Evolutionary conservation across 2,797 vertebrate species (phyloP), one percentile per base, ranked within the genome.

Genomic region (Mallotus villosus): DNA sequence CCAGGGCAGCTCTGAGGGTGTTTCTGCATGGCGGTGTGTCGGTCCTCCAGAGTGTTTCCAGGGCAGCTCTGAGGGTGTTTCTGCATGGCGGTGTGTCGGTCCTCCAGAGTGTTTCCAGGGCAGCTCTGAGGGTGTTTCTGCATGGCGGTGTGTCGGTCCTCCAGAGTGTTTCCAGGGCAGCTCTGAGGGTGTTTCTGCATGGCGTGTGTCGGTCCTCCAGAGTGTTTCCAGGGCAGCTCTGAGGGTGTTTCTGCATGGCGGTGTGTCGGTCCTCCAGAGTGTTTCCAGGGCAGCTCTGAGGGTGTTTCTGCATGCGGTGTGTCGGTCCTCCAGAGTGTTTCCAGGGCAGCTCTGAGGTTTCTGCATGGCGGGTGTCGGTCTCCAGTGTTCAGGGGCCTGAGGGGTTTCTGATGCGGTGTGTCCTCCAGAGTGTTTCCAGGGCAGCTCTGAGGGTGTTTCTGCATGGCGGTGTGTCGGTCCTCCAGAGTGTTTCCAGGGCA

Each of bases 241-340:
- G 21, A 41, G 74, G 79, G 16, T 24, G 81, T 76, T 75, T 68
- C 74, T 53, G 73, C 77, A 49, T 86, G 90, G 90, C 87, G 88
- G 70, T 65, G 53, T 61, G 41, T 27, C 5, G 5, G 41, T 25
- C 21, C 14, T 19, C 32, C 59, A 32, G 57, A 21, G 41, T 58
- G 24, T 24, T 49, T 27, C 5, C 32, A 34, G 32, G 32, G 32
- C 32, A 34, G 32, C 32, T 34, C 32, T 0, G 21, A 41, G 74
- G 79, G 16, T 24, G 81, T 76, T 75, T 68, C 74, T 53, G 73
- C 77, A 49, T 86, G 90, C n/a, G 32, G 70, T 65, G 53, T 61
- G 41, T 27, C 5, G 5, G 41, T 25, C 21, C 14, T 19, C 32
- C 59, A 32, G 57, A 21, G 41, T 58, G 24, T 24, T 49, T 27